A percentile compares a stretch with the other conserved stretches of the same genome.
Evolutionary conservation across 2,113 vertebrate species (phyloP).

Genomic region (Protomyctophum bolini): DNA sequence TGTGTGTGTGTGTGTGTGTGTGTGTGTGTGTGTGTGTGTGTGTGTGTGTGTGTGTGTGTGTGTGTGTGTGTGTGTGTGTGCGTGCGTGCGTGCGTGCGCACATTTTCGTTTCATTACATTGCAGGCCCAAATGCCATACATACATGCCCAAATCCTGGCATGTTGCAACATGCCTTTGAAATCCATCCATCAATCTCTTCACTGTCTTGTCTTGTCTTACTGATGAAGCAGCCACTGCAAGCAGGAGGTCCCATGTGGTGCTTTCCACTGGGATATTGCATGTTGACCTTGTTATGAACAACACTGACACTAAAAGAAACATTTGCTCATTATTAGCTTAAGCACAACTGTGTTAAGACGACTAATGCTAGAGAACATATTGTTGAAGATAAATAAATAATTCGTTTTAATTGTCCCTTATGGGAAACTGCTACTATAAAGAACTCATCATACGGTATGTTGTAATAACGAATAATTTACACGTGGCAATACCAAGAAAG

Average conservation of each 20-base stretch:
- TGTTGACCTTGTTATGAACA: neutral
- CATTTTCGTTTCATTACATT: slow-evolving; percentile 17
- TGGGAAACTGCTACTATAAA: too few relatives aligned
- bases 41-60: neutral
- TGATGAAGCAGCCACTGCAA: neutral
- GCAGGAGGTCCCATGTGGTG: slow-evolving; percentile 13
- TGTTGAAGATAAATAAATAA: neutral
- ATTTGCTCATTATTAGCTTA: neutral
- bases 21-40: neutral
- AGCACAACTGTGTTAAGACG: neutral
- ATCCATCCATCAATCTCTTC: slow-evolving; percentile 21
- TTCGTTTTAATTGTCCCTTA: too few relatives aligned
- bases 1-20: slow-evolving; percentile 21
- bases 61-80: slow-evolving; percentile 1
- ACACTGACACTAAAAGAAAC: neutral
- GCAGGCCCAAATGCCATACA: slow-evolving; percentile 26
- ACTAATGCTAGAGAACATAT: neutral
- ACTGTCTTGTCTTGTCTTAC: neutral
- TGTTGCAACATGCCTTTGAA: slow-evolving; percentile 45
- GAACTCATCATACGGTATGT: too few relatives aligned
- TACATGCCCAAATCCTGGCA: slow-evolving; percentile 13
- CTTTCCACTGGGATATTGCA: neutral
- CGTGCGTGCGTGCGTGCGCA: slow-evolving; percentile 7
- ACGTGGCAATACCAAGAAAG: too few relatives aligned
- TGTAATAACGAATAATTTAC: too few relatives aligned